Percentiles rank a stretch among this genome's conserved stretches.
Evolutionary conservation across 2,113 vertebrate species (phyloP).

Genomic region (Podarcis raffonei): DNA sequence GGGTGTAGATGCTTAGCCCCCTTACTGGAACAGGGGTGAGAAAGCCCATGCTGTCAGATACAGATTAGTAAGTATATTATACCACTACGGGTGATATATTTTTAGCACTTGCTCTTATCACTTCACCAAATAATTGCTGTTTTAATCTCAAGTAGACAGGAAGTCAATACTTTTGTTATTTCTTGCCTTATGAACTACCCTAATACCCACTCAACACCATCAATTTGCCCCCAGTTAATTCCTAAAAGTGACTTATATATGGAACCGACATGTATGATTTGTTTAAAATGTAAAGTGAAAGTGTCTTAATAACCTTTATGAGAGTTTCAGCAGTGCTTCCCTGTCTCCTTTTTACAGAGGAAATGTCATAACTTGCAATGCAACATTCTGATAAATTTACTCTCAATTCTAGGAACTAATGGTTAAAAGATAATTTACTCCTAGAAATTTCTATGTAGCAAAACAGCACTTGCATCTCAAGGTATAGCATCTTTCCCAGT

Average conservation of each 20-base stretch:
- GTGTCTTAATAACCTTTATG: background rate
- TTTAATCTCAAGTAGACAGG: conserved; percentile 25
- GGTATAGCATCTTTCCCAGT: background rate
- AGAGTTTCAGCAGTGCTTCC: background rate
- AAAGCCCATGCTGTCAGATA: conserved; percentile 32
- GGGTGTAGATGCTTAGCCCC: background rate
- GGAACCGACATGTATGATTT: conserved; percentile 10
- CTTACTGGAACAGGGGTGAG: background rate
- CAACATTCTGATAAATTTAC: background rate
- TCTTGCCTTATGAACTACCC: background rate
- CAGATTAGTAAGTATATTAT: background rate
- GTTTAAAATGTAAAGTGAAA: background rate
- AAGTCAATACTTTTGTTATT: conserved; percentile 20
- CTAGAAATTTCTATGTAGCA: background rate
- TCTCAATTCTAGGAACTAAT: background rate
- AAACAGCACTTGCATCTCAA: background rate
- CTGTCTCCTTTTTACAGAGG: background rate
- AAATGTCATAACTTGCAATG: background rate
- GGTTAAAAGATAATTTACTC: background rate
- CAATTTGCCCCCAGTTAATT: conserved; percentile 6
- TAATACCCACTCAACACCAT: background rate
- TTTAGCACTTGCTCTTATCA: conserved; percentile 25
- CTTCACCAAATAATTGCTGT: conserved; percentile 10
- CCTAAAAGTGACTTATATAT: conserved; percentile 16
- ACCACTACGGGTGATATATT: conserved; percentile 40